Evolutionary conservation across 2,888 invertebrate genomes (phyloP), one percentile per base, ranked within the genome.

Genomic region (Anarsia innoxiella): DNA sequence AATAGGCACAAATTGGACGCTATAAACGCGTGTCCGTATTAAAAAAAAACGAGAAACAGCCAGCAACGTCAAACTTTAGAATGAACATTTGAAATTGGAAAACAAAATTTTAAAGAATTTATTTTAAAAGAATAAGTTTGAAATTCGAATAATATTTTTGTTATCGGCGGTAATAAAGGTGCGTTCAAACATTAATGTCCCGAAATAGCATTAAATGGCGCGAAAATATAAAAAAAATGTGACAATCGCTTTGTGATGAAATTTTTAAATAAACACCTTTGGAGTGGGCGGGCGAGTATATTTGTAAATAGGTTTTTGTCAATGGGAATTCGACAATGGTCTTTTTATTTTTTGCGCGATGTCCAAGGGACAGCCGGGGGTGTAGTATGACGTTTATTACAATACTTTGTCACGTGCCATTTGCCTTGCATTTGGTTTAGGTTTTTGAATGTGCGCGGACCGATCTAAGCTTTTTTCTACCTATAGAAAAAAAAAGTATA

Each of bases 191-290:
- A 51, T 50, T 64, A 65, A 66, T 70, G 67, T 60, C 51, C 54
- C 53, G 72, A 73, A 80, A 78, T 73, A 72, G 66, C 66, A 79
- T 80, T 77, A 82, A 84, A 84, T 83, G 83, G 80, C 73, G 79
- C 80, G 80, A 82, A 76, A 68, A 59, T 56, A 65, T 65, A 61
- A 76, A 73, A 78, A 72, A 79, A 79, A 73, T 62, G n/a, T 75
- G 75, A 69, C 77, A 69, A 66, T 69, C 41, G 64, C 59, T 70
- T 75, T 77, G 75, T 79, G 69, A 56, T 65, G 64, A 74, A 76
- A 73, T 69, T 80, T 79, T 76, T 72, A 79, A 83, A 84, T 83
- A 83, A 84, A 83, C 83, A 84, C 79, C 79, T 82, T 83, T 82
- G 66, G 82, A 83, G 83, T 83, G 78, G 84, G 84, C 84, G 84